A percentile compares a stretch with the other conserved stretches of the same genome.
These are phyloP conservation scores for Ormyrus pomaceus DNA, from an alignment of 2,888 invertebrate species.

Conservation along the genomic window DNA sequence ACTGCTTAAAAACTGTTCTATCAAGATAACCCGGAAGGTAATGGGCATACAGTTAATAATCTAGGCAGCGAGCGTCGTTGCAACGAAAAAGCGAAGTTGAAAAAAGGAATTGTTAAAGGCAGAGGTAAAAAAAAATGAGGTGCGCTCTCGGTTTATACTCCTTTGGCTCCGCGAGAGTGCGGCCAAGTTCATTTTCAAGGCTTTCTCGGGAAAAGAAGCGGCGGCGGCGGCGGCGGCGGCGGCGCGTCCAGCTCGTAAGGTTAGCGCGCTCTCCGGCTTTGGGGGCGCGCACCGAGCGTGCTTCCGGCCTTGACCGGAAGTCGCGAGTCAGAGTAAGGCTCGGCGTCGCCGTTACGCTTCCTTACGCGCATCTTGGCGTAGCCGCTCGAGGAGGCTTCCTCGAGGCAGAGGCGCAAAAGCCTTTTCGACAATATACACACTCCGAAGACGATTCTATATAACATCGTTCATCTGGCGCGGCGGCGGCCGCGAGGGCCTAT, in stretches of 20 bases:
- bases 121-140: no score
- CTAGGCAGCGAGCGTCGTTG: no score
- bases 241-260: neutral
- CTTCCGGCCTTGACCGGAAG: constrained; percentile 75
- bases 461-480: no score
- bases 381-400: neutral
- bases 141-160: no score
- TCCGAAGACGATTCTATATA: no score
- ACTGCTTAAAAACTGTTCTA: no score
- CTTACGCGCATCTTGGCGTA: constrained; percentile 68
- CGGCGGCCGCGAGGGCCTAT: no score
- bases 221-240: neutral
- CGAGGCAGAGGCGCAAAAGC: neutral
- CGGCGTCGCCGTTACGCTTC: constrained; percentile 75
- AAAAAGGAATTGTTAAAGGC: no score
- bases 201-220: constrained; percentile 34
- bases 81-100: no score
- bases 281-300: constrained; percentile 72
- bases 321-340: constrained; percentile 74
- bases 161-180: neutral
- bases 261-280: constrained; percentile 59
- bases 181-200: constrained; percentile 55
- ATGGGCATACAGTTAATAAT: no score
- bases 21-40: no score
- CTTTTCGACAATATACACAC: neutral